These are phyloP conservation scores for Oreocharis arfaki DNA, from an alignment of 2,113 vertebrate species.

Conservation along the genomic window DNA sequence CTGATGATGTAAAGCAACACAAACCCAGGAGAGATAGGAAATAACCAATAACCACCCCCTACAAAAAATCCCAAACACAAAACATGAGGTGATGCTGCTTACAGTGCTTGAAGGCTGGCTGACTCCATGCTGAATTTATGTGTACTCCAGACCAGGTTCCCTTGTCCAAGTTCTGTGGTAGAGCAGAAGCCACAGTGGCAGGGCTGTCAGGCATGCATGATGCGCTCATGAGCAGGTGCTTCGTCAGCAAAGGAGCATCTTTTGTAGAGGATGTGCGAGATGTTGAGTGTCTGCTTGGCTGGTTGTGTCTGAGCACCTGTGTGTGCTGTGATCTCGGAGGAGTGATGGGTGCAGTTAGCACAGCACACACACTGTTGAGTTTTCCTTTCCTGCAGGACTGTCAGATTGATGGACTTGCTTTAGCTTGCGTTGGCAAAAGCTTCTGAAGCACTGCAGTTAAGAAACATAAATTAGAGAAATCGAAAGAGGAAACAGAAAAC, in stretches of 20 bases:
- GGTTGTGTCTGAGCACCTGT: background rate
- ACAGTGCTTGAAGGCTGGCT: background rate
- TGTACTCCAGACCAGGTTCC: background rate
- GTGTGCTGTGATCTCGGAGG: background rate
- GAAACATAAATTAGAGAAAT: background rate
- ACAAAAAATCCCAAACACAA: background rate
- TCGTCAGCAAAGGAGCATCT: background rate
- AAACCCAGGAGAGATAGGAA: background rate
- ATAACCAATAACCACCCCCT: background rate
- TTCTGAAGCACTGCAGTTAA: background rate
- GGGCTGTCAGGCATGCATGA: background rate
- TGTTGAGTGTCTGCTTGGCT: background rate
- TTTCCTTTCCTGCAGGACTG: background rate
- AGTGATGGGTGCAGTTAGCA: background rate
- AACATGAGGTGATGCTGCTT: background rate
- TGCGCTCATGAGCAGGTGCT: background rate
- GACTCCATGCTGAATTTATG: background rate
- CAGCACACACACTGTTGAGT: fast-evolving
- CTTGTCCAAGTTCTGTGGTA: fast-evolving
- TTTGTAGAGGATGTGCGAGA: background rate
- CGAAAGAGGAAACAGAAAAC: background rate
- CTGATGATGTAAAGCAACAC: background rate
- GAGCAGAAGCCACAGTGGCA: background rate
- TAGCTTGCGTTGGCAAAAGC: background rate
- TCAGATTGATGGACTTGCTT: background rate